Evolutionary conservation across 1,140 invertebrate species (phyloP).

Genomic region (Drosophila elegans): DNA sequence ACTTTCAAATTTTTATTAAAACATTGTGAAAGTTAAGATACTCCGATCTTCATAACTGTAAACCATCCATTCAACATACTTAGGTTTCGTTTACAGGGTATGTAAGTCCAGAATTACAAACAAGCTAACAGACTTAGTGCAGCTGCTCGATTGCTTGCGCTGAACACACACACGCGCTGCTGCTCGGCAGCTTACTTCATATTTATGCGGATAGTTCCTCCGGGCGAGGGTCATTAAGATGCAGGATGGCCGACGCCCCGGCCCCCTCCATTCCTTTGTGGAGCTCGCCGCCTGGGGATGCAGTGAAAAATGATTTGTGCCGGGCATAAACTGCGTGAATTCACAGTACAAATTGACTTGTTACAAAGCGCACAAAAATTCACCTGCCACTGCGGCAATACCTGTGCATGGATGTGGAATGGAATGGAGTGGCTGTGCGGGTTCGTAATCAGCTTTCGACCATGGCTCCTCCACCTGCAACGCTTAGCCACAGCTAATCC

Average conservation of each 20-base stretch:
- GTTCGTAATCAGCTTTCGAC: conserved; percentile 58
- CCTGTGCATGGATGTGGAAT: no score
- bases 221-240: conserved; percentile 54
- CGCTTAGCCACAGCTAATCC: conserved; percentile 51
- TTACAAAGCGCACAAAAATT: conserved; percentile 38
- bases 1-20: no score
- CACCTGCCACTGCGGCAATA: conserved; percentile 15
- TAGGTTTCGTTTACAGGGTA: conserved; percentile 35
- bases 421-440: conserved; percentile 3
- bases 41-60: conserved; percentile 2
- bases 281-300: neutral
- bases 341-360: conserved; percentile 71
- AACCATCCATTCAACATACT: neutral
- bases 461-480: conserved; percentile 20
- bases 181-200: conserved; percentile 42
- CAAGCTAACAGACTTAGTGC: conserved; percentile 39
- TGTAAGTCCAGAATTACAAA: conserved; percentile 30
- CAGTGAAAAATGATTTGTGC: conserved; percentile 64
- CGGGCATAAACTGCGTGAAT: conserved; percentile 58
- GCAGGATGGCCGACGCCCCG: conserved; percentile 5
- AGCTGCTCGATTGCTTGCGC: conserved; percentile 54
- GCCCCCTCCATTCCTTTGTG: neutral
- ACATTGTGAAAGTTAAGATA: no score
- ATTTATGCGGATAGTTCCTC: conserved; percentile 48
- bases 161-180: conserved; percentile 21